phyloP scores from a whole-genome alignment of 1,140 invertebrate species.

The Drosophila subobscura region DNA sequence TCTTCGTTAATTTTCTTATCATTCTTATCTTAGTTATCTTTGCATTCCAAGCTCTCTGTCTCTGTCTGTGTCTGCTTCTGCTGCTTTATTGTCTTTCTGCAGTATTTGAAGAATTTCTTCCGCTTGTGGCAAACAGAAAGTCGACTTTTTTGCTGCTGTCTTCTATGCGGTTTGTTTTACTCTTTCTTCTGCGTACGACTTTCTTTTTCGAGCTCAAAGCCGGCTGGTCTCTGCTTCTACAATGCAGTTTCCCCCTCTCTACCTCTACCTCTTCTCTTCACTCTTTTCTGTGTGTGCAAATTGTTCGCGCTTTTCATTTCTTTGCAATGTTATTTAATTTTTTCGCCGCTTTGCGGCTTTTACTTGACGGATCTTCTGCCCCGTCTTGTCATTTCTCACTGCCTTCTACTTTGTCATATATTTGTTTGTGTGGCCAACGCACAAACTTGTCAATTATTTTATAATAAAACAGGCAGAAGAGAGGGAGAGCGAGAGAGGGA shows the following conservation, averaged over 20 bases:
- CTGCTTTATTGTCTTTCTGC: no score
- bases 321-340: slow-evolving; percentile 51
- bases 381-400: slow-evolving; percentile 10
- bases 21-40: no score
- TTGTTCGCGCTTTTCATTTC: slow-evolving; percentile 63
- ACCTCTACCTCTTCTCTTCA: not conserved
- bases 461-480: slow-evolving; percentile 53
- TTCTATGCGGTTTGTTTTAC: slow-evolving; percentile 17
- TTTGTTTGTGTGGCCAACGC: slow-evolving; percentile 37
- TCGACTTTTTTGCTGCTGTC: slow-evolving; percentile 10
- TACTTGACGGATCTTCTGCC: slow-evolving; percentile 39
- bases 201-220: slow-evolving; percentile 62
- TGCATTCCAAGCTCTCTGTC: no score
- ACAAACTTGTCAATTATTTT: slow-evolving; percentile 75
- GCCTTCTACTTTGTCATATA: slow-evolving; percentile 58
- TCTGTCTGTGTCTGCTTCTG: no score
- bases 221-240: slow-evolving; percentile 26
- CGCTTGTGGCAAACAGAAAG: no score
- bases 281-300: slow-evolving; percentile 15
- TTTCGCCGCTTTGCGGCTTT: slow-evolving; percentile 34
- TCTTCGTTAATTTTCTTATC: no score
- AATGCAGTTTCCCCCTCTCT: slow-evolving; percentile 23
- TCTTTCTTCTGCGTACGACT: slow-evolving; percentile 42
- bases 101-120: no score
- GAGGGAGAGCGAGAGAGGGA: not conserved